Evolutionary conservation across 2,113 vertebrate genomes (phyloP).

Genomic region (Tetraodon nigroviridis): DNA sequence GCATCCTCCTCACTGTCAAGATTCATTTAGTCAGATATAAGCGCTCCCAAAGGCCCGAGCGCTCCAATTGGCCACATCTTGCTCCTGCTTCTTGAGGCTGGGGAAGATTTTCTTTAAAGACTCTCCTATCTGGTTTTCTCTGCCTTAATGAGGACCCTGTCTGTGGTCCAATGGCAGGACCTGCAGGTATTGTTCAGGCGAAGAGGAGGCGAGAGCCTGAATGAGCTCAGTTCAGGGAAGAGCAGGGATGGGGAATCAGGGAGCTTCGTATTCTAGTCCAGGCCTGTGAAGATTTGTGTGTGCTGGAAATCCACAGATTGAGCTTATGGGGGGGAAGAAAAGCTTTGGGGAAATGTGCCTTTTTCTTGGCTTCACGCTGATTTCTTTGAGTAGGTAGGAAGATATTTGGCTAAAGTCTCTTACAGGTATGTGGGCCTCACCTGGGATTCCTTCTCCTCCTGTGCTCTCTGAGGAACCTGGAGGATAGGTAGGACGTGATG

Average conservation of each 20-base stretch:
- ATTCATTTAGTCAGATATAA: slow-evolving; percentile 78
- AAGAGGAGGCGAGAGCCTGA: slow-evolving; percentile 38
- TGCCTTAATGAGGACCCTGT: slow-evolving; percentile 67
- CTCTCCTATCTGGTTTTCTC: slow-evolving; percentile 48
- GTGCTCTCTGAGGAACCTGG: slow-evolving; percentile 47
- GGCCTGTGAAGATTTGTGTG: slow-evolving; percentile 53
- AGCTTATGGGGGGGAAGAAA: slow-evolving; percentile 34
- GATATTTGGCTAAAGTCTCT: slow-evolving; percentile 52
- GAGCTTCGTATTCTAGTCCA: slow-evolving; percentile 37
- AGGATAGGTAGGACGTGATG: slow-evolving; percentile 26
- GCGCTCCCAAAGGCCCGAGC: slow-evolving; percentile 67
- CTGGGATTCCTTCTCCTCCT: slow-evolving; percentile 49
- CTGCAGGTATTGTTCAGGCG: slow-evolving; percentile 45
- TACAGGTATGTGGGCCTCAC: slow-evolving; percentile 51
- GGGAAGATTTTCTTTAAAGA: slow-evolving; percentile 59
- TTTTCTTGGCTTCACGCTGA: slow-evolving; percentile 16
- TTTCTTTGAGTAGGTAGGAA: slow-evolving; percentile 35
- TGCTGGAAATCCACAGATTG: slow-evolving; percentile 46
- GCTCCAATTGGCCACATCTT: slow-evolving; percentile 66
- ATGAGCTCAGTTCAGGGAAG: slow-evolving; percentile 17
- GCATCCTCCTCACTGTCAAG: slow-evolving; percentile 76
- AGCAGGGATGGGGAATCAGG: slow-evolving; percentile 32
- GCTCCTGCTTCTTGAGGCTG: slow-evolving; percentile 51
- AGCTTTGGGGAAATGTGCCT: slow-evolving; percentile 28
- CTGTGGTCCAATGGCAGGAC: slow-evolving; percentile 47